A percentile compares a stretch with the other conserved stretches of the same genome.
Conservation (phyloP, 2,113 vertebrate species). For the Muntiacus reevesi region DNA sequence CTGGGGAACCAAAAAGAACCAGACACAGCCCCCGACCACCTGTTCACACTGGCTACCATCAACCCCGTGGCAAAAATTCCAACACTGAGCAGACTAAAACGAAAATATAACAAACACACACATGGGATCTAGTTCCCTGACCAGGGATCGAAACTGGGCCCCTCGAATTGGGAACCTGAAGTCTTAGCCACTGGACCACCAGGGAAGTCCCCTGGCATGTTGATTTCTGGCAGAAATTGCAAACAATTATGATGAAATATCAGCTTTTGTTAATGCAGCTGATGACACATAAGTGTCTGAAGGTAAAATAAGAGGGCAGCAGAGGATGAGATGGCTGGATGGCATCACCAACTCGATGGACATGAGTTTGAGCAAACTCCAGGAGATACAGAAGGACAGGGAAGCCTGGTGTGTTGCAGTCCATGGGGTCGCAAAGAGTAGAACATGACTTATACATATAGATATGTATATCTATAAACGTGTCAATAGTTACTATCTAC, state of each 20-base stretch:
- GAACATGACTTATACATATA: not conserved
- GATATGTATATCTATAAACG: too few relatives aligned
- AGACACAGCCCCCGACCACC: accelerated
- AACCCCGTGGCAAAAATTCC: not conserved
- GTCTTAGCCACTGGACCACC: not conserved
- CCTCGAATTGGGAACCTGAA: not conserved
- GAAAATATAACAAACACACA: not conserved
- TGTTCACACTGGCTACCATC: too few relatives aligned
- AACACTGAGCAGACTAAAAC: not conserved
- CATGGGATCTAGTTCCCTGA: not conserved
- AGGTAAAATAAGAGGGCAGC: not conserved
- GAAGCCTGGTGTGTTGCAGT: not conserved
- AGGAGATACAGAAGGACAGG: not conserved
- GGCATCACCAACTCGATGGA: not conserved
- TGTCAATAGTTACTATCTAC: not conserved
- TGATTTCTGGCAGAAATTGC: not conserved
- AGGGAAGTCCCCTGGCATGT: not conserved
- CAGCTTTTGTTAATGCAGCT: not conserved
- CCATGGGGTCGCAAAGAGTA: not conserved
- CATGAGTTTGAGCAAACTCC: not conserved
- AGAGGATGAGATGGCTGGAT: not conserved
- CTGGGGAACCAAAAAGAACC: not conserved
- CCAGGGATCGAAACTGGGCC: not conserved
- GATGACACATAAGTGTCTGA: not conserved
- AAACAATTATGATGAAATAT: not conserved